Evolutionary conservation across 1,140 invertebrate species (phyloP), one percentile per base, ranked within the genome.

Genomic region (Zaprionus taronus): DNA sequence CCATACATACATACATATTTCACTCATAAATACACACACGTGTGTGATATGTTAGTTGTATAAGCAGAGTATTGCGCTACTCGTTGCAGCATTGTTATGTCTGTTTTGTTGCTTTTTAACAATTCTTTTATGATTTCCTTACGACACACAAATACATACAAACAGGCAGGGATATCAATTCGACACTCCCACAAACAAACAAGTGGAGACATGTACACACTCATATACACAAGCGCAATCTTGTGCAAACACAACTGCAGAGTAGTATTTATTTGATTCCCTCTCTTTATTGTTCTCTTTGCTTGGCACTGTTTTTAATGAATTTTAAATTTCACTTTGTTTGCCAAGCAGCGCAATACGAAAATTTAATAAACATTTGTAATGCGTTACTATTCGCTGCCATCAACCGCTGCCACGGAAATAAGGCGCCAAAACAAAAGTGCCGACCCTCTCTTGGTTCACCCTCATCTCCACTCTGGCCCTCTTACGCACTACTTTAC

Each of bases 251-350:
- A 17, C 17, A 58, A 12, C 11, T 51, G 56, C 26, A 58, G 11
- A 34, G 5, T 9, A n/a, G 26, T 34, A 22, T 58, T 58, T 36
- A 34, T 36, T 51, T 51, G 47, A 51, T 51, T 26, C 24, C 28
- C 31, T 61, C 31, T 14, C 22, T 9, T 34, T 53, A 38, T 26
- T 20, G 49, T 60, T 71, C 34, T 53, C 66, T 17, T 44, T 65
- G 44, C 67, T 78, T 72, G 36, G 53, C 34, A 61, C n/a, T 47
- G 55, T 71, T 89, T 87, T 87, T 87, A 87, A 87, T 87, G 78
- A 87, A 87, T 87, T 87, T 87, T 87, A 87, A 87, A 87, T 89
- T 76, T 57, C 17, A 51, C 47, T 79, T 64, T 51, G 62, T 68
- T 75, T 67, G 26, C 38, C 72, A 44, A 36, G 31, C 63, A 56